A percentile compares a stretch with the other conserved stretches of the same genome.
Evolutionary conservation across 2,888 invertebrate species (phyloP).

Genomic region (Metellina segmentata): DNA sequence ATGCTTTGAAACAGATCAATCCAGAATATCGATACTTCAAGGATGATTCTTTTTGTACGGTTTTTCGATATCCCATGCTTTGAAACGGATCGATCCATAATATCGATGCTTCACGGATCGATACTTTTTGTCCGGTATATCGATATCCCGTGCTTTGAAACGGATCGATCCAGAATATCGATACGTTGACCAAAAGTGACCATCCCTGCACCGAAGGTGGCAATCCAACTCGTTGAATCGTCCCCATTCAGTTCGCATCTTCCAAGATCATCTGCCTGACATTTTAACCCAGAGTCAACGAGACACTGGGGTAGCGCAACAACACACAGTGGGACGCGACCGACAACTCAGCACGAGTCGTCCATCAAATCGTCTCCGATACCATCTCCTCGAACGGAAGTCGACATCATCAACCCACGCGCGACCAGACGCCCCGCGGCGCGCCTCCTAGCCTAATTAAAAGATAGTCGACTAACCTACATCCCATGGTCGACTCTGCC

Average conservation of each 20-base stretch:
- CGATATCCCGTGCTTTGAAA: too few relatives aligned
- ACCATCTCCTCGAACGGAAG: slow-evolving; percentile 49
- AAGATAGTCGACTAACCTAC: slow-evolving; percentile 52
- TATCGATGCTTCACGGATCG: too few relatives aligned
- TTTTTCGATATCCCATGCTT: too few relatives aligned
- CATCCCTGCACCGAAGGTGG: neutral
- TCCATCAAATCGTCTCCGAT: slow-evolving; percentile 39
- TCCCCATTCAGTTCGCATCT: neutral
- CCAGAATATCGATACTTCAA: too few relatives aligned
- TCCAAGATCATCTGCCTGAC: neutral
- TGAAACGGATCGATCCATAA: too few relatives aligned
- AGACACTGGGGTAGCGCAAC: neutral
- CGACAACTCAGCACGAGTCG: slow-evolving; percentile 19
- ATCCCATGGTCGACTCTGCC: neutral
- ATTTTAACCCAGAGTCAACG: slow-evolving; percentile 3
- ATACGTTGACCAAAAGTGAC: too few relatives aligned
- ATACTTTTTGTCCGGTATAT: too few relatives aligned
- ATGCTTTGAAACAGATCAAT: too few relatives aligned
- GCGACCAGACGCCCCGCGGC: slow-evolving; percentile 2
- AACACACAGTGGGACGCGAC: neutral
- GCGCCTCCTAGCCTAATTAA: slow-evolving; percentile 47
- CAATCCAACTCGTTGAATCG: neutral
- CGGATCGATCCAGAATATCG: too few relatives aligned
- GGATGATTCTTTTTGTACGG: too few relatives aligned
- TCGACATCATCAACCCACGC: slow-evolving; percentile 59